Base-by-base conservation (phyloP, 1,140 invertebrate species). In the Leptinotarsa defecta region DNA sequence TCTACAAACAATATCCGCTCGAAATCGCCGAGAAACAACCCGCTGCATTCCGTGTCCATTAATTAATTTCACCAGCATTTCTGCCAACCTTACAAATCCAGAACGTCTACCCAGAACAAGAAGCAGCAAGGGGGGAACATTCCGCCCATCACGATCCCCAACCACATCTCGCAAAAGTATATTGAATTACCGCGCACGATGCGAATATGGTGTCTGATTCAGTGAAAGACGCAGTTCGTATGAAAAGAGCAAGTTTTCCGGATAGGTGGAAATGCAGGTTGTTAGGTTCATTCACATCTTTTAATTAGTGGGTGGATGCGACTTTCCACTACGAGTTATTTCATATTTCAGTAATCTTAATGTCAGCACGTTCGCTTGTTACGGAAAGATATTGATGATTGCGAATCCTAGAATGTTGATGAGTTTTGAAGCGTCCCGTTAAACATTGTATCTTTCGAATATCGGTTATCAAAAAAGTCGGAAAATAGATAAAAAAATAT, bases 231-330 rank as follows among this genome's bases (percentile, higher is more conserved):
- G 67, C n/a, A 43, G 43, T 13, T 19, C 43, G 27, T 19, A n/a
- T 68, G 67, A 68, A 68, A 68, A 43, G 63, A 43, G 19, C 67
- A 68, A 24, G 67, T 68, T 68, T 43, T 43, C 67, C 34, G 15
- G 24, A n/a, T 68, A 68, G 24, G 67, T 68, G 67, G 5, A 68
- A 68, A 34, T 68, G 27, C 67, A 68, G 43, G 67, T 43, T 48
- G 67, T 68, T 15, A 19, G 27, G 17, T 68, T 68, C 43, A 68
- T 68, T 19, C 43, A 68, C 43, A 19, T 27, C 15, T 43, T 68
- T 68, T 68, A 68, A 68, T 68, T 68, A 68, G 43, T 34, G 43
- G 17, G n/a, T 17, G 43, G 19, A 68, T 11, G 8, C n/a, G n/a
- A n/a, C 52, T 57, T n/a, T 57, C 1, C 34, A 57, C 3, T 57